Conservation (phyloP, 2,113 vertebrate genomes). For the Sus scrofa region T2T-Sscrofa CM000824.6:138128001-138128500, state of each 20-base stretch:
- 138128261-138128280: background rate
- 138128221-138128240: conserved; percentile 69
- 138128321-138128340: conserved; percentile 63
- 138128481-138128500: background rate
- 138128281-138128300: conserved; percentile 36
- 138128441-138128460: conserved; percentile 51
- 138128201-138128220: conserved; percentile 51
- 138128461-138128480: conserved; percentile 60
- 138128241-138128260: background rate
- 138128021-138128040: no score
- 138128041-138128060: no score
- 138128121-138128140: no score
- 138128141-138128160: no score
- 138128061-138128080: no score
- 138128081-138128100: no score
- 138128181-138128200: conserved; percentile 47
- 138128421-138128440: conserved; percentile 38
- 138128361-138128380: conserved; percentile 71
- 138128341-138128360: conserved; percentile 70
- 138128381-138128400: conserved; percentile 66
- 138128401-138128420: conserved; percentile 8
- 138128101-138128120: no score
- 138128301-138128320: conserved; percentile 47
- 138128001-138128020: no score
- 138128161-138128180: conserved; percentile 37